Evolutionary conservation across 2,113 vertebrate genomes (phyloP), one percentile per base, ranked within the genome.

Genomic region (Setophaga kirtlandii): DNA sequence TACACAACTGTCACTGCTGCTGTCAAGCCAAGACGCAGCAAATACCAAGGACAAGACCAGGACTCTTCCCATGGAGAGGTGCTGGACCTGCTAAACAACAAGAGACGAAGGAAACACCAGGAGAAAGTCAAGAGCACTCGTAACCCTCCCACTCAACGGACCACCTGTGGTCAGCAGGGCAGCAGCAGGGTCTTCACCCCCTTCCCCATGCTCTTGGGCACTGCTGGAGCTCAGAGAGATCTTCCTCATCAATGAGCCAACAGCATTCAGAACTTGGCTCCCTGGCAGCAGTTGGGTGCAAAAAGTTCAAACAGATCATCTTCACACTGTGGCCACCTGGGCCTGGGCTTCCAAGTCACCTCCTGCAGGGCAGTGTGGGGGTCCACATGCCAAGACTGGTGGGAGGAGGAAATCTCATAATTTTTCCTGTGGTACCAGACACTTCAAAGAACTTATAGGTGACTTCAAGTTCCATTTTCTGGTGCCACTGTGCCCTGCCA

Each of bases 181-280:
- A 83, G 53, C 2, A 4, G 49, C n/a, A 79, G 33, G 35, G 10
- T 31, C 82, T 55, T 70, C 58, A 76, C 10, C 4, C 6, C 44
- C n/a, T 65, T 87, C 24, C 46, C 58, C 28, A 12, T 0, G 12
- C n/a, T 80, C 12, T 28, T 46, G n/a, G 12, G 35, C 31, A 18
- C 4, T 55, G 68, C 22, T 68, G 41, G 19, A 85, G 17, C 41
- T 88, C 65, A 49, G 50, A 78, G 37, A 64, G 15, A 30, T 64
- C 39, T 1, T 89, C 49, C 59, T 85, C 19, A 0, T 10, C 65
- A 37, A 4, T 10, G 15, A 91, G 27, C 7, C 33, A 73, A 33
- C 9, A 8, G 3, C 1, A 0, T 5, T 15, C 42, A 83, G 28
- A 69, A 68, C 30, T 15, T 19, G 1, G 24, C 19, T 83, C 37